Evolutionary conservation across 2,113 vertebrate species (phyloP).

Genomic region (Sisor rabdophorus): DNA sequence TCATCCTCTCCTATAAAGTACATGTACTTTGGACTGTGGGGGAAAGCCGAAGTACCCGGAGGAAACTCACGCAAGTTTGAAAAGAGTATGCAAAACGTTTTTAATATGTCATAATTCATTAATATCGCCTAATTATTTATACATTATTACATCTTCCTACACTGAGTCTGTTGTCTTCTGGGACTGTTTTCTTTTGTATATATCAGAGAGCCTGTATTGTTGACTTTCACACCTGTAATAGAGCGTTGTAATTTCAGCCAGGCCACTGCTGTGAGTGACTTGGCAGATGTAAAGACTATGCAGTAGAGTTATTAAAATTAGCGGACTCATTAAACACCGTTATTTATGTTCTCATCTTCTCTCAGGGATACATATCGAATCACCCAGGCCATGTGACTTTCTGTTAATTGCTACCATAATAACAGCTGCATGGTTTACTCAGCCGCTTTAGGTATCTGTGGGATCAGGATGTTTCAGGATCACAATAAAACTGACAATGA

Average conservation of each 20-base stretch:
- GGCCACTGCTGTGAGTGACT: slow-evolving; percentile 47
- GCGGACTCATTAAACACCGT: slow-evolving; percentile 61
- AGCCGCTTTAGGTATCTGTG: slow-evolving; percentile 52
- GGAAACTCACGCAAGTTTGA: too few species aligned
- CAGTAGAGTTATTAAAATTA: slow-evolving; percentile 55
- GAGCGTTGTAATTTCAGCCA: slow-evolving; percentile 38
- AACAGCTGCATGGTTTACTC: slow-evolving; percentile 59
- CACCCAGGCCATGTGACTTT: slow-evolving; percentile 41
- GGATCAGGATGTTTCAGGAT: slow-evolving; percentile 51
- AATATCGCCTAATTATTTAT: not conserved
- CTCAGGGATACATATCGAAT: slow-evolving; percentile 53
- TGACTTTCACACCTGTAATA: slow-evolving; percentile 45
- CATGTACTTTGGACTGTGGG: too few species aligned
- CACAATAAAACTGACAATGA: slow-evolving; percentile 66
- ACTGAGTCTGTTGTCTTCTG: not conserved
- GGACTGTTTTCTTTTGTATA: not conserved
- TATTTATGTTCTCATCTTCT: slow-evolving; percentile 61
- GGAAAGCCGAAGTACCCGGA: too few species aligned
- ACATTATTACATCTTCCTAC: not conserved
- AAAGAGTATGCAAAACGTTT: too few species aligned
- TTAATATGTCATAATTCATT: too few species aligned
- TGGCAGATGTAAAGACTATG: slow-evolving; percentile 54
- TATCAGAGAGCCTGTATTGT: not conserved
- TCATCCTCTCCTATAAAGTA: too few species aligned
- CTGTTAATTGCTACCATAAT: slow-evolving; percentile 60